Evolutionary conservation across 2,888 invertebrate species (phyloP).

Genomic region (Oconnorella tubifera): DNA sequence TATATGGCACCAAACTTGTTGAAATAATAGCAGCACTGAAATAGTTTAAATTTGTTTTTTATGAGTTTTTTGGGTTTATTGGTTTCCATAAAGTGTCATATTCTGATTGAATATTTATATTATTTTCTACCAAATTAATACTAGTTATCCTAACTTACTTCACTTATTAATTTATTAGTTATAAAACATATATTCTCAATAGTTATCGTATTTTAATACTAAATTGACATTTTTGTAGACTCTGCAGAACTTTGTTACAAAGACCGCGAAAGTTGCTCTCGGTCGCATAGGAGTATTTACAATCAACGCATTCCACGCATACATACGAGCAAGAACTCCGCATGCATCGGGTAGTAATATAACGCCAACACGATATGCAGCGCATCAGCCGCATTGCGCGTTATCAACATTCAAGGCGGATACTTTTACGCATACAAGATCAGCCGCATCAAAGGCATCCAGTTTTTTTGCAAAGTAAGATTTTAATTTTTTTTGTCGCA

Average conservation of each 20-base stretch:
- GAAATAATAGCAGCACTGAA: too few species aligned
- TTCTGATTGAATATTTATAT: too few species aligned
- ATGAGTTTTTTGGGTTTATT: too few species aligned
- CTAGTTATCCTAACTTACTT: too few species aligned
- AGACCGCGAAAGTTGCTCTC: constrained; percentile 87
- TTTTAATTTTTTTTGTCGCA: too few species aligned
- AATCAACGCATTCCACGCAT: constrained; percentile 95
- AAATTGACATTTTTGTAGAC: constrained; percentile 82
- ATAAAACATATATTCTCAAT: too few species aligned
- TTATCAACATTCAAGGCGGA: constrained; percentile 37
- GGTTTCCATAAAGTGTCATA: too few species aligned
- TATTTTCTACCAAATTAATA: too few species aligned
- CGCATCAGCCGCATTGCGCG: constrained; percentile 31
- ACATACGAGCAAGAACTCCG: constrained; percentile 92
- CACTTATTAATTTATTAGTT: too few species aligned
- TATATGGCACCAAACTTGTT: too few species aligned
- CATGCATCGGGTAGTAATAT: constrained; percentile 63
- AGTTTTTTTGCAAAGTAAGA: neutral
- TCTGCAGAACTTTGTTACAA: constrained; percentile 87
- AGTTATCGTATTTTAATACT: neutral
- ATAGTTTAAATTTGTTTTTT: too few species aligned
- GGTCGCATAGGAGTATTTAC: constrained; percentile 95
- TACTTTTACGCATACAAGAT: constrained; percentile 12
- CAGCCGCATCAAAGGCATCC: neutral
- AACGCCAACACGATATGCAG: constrained; percentile 24